Evolutionary conservation across 37 sponge, comb jelly and placozoan genomes (phyloP).

Genomic region (Theonella swinhoei): DNA sequence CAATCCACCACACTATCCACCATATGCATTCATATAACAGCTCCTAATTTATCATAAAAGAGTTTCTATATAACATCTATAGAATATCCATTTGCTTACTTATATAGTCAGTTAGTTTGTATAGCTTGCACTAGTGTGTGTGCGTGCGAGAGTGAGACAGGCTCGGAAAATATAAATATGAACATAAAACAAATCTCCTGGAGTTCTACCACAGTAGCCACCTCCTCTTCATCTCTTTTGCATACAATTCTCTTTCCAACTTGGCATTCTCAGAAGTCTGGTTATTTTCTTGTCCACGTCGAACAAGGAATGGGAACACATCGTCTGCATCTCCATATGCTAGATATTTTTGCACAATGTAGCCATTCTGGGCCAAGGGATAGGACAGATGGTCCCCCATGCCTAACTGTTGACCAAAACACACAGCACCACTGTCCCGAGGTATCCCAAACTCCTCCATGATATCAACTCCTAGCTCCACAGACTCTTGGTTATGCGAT

Average conservation of each 20-base stretch:
- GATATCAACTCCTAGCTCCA: slow-evolving; percentile 44
- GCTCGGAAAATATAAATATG: no score
- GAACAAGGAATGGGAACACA: slow-evolving; percentile 79
- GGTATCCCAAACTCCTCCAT: slow-evolving; percentile 58
- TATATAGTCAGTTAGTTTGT: no score
- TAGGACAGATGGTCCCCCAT: slow-evolving; percentile 87
- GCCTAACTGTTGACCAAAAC: slow-evolving; percentile 90
- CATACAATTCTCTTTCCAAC: slow-evolving; percentile 59
- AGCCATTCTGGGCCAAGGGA: slow-evolving; percentile 79
- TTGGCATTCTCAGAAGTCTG: slow-evolving; percentile 65
- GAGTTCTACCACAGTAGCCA: no score
- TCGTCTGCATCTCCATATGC: slow-evolving; percentile 83
- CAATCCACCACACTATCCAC: no score
- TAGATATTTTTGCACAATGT: slow-evolving; percentile 68
- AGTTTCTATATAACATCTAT: no score
- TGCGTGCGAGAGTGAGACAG: no score
- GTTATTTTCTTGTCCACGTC: slow-evolving; percentile 87
- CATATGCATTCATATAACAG: no score
- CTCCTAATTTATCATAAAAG: no score
- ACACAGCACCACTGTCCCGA: slow-evolving; percentile 45
- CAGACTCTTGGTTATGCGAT: slow-evolving; percentile 74
- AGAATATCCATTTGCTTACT: no score
- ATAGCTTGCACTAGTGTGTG: no score
- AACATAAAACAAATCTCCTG: no score
- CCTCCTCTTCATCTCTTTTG: slow-evolving; percentile 67